Evolutionary conservation across 2,888 invertebrate species (phyloP).

Genomic region (Nesidiocoris tenuis): DNA sequence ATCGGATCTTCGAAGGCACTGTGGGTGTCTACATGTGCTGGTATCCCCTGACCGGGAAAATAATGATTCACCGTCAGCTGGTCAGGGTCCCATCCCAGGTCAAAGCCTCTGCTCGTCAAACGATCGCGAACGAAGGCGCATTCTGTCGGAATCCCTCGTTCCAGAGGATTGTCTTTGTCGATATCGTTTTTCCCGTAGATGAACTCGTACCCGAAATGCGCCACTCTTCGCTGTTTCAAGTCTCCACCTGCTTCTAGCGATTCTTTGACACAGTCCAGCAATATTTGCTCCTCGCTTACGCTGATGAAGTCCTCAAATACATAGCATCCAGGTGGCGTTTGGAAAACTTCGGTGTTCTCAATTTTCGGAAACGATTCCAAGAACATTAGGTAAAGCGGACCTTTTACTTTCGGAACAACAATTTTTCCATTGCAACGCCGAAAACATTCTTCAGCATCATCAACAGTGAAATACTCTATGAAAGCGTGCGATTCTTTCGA

Average conservation of each 20-base stretch:
- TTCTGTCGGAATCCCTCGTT: conserved; percentile 67
- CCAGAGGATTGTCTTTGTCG: conserved; percentile 67
- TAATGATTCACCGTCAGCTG: conserved; percentile 86
- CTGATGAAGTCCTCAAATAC: conserved; percentile 72
- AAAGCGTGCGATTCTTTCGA: conserved; percentile 82
- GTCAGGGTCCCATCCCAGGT: conserved; percentile 61
- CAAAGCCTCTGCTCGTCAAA: conserved; percentile 55
- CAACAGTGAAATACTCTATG: conserved; percentile 60
- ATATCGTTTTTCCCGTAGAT: conserved; percentile 84
- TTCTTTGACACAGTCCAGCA: conserved; percentile 57
- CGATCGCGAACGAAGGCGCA: conserved; percentile 67
- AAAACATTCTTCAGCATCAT: conserved; percentile 62
- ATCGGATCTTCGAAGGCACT: conserved; percentile 89
- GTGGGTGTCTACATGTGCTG: conserved; percentile 92
- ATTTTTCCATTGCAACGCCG: conserved; percentile 62
- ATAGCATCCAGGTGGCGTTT: conserved; percentile 67
- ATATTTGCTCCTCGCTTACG: conserved; percentile 63
- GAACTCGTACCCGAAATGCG: conserved; percentile 91
- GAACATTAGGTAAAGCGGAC: conserved; percentile 67
- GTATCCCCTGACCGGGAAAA: conserved; percentile 88
- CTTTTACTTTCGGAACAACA: conserved; percentile 61
- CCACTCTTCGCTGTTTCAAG: conserved; percentile 80
- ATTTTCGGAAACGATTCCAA: conserved; percentile 55
- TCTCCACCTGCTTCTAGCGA: conserved; percentile 47
- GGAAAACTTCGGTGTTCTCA: conserved; percentile 8